These are phyloP conservation scores for Fragum whitleyi DNA, from an alignment of 2,888 invertebrate species.

Conservation along the genomic window DNA sequence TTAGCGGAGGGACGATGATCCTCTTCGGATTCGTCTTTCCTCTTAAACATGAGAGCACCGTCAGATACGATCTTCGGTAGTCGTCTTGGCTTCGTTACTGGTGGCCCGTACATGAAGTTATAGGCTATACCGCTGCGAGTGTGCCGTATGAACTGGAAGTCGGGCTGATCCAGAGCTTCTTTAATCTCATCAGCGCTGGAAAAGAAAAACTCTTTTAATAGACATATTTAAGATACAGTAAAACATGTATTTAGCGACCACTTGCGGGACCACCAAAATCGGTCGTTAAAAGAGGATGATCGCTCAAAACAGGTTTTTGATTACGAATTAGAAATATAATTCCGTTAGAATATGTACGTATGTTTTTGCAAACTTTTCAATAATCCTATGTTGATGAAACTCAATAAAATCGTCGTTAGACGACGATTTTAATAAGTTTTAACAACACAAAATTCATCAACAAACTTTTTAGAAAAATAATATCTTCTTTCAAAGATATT, in stretches of 20 bases:
- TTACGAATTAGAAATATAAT: background rate
- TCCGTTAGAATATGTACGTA: no score
- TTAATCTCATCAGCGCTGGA: constrained; percentile 22
- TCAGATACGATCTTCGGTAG: constrained; percentile 39
- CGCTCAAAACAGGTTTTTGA: background rate
- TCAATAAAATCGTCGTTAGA: no score
- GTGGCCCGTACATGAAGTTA: constrained; percentile 27
- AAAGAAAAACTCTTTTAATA: background rate
- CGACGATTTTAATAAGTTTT: no score
- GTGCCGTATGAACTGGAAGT: constrained; percentile 32
- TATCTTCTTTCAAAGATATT: no score
- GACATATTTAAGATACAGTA: background rate
- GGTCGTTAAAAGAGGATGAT: no score
- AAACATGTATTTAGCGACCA: no score
- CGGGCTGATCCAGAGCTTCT: constrained; percentile 10
- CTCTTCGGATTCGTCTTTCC: background rate
- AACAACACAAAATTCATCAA: no score
- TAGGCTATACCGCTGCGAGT: constrained; percentile 41
- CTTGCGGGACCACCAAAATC: no score
- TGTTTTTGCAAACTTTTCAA: no score
- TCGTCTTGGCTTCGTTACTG: constrained; percentile 23
- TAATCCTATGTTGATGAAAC: no score
- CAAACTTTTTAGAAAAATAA: no score
- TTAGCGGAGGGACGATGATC: background rate
- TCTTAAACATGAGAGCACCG: constrained; percentile 8